Evolutionary conservation across 2,797 vertebrate genomes (phyloP).

Genomic region (Tokudaia tokunoshimensis): DNA sequence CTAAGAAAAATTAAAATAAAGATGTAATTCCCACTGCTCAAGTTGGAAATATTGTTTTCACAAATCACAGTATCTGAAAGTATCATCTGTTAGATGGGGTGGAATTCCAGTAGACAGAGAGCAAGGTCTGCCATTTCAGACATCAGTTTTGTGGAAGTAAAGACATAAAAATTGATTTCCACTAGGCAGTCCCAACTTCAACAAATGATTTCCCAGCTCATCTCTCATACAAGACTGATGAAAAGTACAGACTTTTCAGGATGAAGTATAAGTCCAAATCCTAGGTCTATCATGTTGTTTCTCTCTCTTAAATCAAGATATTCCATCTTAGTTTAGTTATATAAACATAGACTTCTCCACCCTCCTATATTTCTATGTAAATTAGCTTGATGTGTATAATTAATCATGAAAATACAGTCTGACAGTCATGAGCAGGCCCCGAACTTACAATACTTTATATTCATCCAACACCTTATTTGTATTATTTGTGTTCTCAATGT

Average conservation of each 20-base stretch:
- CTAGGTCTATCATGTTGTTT: background rate
- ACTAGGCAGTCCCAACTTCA: background rate
- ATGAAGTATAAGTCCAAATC: background rate
- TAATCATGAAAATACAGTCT: background rate
- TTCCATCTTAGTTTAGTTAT: background rate
- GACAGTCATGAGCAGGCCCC: background rate
- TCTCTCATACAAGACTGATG: background rate
- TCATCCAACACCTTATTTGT: background rate
- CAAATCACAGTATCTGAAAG: accelerated
- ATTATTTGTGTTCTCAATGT: background rate
- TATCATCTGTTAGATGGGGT: background rate
- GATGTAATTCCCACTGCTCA: background rate
- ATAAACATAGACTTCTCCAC: background rate
- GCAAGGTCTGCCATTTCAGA: background rate
- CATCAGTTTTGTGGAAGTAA: background rate
- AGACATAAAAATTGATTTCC: background rate
- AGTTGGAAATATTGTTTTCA: background rate
- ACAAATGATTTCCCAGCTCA: background rate
- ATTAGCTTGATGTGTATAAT: background rate
- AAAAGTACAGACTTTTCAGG: background rate
- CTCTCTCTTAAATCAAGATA: background rate
- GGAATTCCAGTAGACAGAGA: background rate
- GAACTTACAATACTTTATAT: background rate
- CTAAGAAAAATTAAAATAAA: background rate
- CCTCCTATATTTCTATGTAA: background rate